Base-by-base conservation (phyloP, 2,888 invertebrate genomes). In the Hemithea aestivaria region DNA sequence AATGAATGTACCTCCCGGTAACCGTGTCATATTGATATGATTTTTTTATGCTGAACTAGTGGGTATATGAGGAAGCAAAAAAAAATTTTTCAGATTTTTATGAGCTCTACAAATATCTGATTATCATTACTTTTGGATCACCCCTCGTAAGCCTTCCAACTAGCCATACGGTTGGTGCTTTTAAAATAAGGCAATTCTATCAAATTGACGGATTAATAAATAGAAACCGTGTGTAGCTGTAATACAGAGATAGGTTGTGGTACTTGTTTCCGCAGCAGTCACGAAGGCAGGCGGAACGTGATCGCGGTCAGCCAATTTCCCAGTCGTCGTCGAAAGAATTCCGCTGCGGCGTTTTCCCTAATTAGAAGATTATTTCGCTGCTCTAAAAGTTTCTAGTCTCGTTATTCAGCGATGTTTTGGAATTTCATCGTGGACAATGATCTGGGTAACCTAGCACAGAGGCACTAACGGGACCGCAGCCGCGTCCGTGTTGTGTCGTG, bases 261-360 rank as follows among this genome's bases (percentile, higher is more conserved):
- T 45, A 42, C 43, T 34, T 46, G 43, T 45, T 51, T 40, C 38
- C 44, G 43, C 45, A 41, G 51, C 48, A 55, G 62, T 68, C 65
- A 60, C 63, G 63, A 58, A 61, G 53, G 51, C 47, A 42, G 53
- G 25, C 50, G 49, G 57, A 55, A 69, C 68, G 70, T 70, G 72
- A 69, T 66, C 56, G 62, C 69, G 66, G 65, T 58, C 62, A 57
- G 59, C 54, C 56, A 61, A 58, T 59, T 57, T 59, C 56, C 54
- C 56, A 62, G 51, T 47, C 38, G 51, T 58, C 51, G 41, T 44
- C 48, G 52, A 54, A 48, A 48, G 46, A 58, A 47, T 45, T 49
- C 49, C 47, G 33, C 39, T 31, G 40, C 51, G 51, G 48, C 39
- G 48, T 59, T 56, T 59, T 55, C 51, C 51, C 48, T 48, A 58